Percentiles rank a stretch among this genome's conserved stretches.
Evolutionary conservation across 1,140 invertebrate species (phyloP).

Genomic region (Eufriesea mexicana): DNA sequence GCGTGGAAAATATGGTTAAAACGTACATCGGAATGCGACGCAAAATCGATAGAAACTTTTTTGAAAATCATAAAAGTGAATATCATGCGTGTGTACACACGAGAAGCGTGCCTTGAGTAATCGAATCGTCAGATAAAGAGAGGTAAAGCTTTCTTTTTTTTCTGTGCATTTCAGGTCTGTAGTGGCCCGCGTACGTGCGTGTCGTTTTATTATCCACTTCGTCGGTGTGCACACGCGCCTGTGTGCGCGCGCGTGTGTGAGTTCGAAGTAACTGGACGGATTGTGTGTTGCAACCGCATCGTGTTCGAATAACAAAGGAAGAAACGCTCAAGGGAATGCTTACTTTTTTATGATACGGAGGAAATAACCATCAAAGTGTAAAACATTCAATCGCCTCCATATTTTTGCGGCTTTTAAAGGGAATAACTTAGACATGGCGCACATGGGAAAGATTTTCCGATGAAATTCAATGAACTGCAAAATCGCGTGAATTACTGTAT

Average conservation of each 20-base stretch:
- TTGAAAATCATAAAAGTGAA: background rate
- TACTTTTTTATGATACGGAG: background rate
- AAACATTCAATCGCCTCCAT: slow-evolving; percentile 13
- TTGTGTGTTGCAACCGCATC: slow-evolving; percentile 2
- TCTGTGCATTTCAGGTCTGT: background rate
- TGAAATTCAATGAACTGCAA: background rate
- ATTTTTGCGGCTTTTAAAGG: background rate
- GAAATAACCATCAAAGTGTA: slow-evolving; percentile 1
- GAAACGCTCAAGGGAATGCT: background rate
- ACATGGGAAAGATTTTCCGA: background rate
- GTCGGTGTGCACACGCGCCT: too few species aligned
- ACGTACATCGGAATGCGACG: background rate
- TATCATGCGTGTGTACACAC: background rate
- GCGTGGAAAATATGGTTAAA: background rate
- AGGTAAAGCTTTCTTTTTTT: slow-evolving; percentile 15
- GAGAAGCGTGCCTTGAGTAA: background rate
- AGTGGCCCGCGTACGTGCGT: background rate
- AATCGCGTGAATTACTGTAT: background rate
- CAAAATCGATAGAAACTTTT: background rate
- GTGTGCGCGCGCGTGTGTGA: background rate
- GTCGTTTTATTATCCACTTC: background rate
- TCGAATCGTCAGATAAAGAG: background rate
- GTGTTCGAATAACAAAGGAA: slow-evolving; percentile 30
- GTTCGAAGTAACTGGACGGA: slow-evolving; percentile 12
- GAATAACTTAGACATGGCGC: background rate